These are phyloP conservation scores for Rugalucina vietnamica DNA, from an alignment of 2,888 invertebrate genomes.

Conservation along the genomic window DNA sequence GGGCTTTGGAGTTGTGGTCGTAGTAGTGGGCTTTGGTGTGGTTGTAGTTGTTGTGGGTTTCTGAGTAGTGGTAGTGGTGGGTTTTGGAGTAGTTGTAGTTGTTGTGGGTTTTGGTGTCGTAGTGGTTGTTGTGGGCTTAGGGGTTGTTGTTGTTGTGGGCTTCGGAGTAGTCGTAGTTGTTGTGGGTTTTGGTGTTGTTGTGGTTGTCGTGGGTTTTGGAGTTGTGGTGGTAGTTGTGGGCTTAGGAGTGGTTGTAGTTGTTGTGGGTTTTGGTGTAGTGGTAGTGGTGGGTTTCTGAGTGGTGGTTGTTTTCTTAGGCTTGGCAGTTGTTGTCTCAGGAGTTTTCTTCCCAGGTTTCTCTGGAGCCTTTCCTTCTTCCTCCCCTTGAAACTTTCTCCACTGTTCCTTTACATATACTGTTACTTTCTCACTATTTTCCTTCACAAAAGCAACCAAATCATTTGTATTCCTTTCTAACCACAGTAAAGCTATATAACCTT, in stretches of 20 bases:
- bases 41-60: constrained; percentile 14
- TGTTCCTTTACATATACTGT: constrained; percentile 31
- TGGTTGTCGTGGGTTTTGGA: constrained; percentile 23
- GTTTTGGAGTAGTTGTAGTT: constrained; percentile 37
- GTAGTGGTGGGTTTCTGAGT: constrained; percentile 27
- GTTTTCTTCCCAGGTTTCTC: not conserved
- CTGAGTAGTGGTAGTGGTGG: constrained; percentile 29
- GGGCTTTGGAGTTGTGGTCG: constrained; percentile 23
- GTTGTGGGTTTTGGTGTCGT: constrained; percentile 48
- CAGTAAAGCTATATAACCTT: constrained; percentile 21
- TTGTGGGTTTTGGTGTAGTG: constrained; percentile 11
- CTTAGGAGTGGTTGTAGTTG: constrained; percentile 8
- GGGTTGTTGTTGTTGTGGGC: constrained; percentile 40
- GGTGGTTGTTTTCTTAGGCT: constrained; percentile 4
- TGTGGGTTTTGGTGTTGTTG: constrained; percentile 48
- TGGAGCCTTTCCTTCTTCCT: not conserved
- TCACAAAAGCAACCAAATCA: constrained; percentile 31
- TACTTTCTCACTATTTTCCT: constrained; percentile 26
- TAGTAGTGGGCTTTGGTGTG: constrained; percentile 28
- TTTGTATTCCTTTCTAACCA: constrained; percentile 47
- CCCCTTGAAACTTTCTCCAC: constrained; percentile 47
- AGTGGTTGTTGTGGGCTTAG: constrained; percentile 31
- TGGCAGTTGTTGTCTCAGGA: not conserved
- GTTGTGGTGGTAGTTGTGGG: constrained; percentile 12
- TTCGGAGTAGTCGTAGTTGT: constrained; percentile 42